These are phyloP conservation scores for Hemicordylus capensis DNA, from an alignment of 2,113 vertebrate genomes.

Conservation along the genomic window DNA sequence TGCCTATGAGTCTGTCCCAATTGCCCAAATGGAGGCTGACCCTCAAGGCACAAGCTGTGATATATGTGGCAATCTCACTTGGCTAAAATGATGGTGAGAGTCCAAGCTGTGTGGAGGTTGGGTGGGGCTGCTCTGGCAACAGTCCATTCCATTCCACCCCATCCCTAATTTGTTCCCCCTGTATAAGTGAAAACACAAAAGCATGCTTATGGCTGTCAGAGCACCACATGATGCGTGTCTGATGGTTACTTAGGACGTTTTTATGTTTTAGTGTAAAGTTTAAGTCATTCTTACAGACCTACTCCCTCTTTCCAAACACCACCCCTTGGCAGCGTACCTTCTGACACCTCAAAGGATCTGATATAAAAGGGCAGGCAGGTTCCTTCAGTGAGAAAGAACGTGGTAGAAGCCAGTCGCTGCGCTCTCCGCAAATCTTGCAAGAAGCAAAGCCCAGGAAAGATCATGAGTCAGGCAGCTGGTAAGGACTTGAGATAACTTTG, in stretches of 20 bases:
- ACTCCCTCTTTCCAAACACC: constrained; percentile 67
- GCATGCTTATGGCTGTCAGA: not conserved
- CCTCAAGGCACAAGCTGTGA: too few relatives aligned
- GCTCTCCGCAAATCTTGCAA: rapidly evolving
- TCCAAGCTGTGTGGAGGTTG: too few relatives aligned
- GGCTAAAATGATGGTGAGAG: too few relatives aligned
- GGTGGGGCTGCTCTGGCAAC: too few relatives aligned
- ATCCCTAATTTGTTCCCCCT: not conserved
- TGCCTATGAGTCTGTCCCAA: too few relatives aligned
- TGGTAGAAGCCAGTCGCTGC: constrained; percentile 10
- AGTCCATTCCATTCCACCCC: not conserved
- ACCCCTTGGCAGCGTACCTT: constrained; percentile 58
- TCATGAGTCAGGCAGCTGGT: constrained; percentile 44
- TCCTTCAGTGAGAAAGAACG: constrained; percentile 40
- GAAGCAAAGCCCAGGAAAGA: not conserved
- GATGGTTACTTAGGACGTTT: constrained; percentile 50
- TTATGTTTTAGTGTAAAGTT: constrained; percentile 56
- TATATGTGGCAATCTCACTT: too few relatives aligned
- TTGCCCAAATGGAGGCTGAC: too few relatives aligned
- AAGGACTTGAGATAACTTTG: constrained; percentile 25
- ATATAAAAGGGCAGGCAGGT: constrained; percentile 65
- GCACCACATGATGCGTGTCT: constrained; percentile 46
- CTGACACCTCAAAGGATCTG: constrained; percentile 55
- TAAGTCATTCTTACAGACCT: constrained; percentile 3
- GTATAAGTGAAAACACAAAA: not conserved